phyloP scores from a whole-genome alignment of 1,140 invertebrate genomes.

The Oppia nitens region DNA sequence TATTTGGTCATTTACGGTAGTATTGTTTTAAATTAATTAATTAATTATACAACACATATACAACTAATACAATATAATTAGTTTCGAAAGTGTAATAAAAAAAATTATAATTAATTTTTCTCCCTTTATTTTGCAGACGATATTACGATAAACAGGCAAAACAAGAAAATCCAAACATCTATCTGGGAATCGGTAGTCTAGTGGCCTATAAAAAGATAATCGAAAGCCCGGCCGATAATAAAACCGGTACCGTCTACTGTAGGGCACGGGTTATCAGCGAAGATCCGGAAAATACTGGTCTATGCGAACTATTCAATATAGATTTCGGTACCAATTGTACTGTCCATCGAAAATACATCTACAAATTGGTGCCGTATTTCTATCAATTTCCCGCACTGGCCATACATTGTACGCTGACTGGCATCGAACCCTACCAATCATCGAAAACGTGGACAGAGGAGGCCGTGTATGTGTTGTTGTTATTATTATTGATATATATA shows the following conservation, averaged over 20 bases:
- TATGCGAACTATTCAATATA: background rate
- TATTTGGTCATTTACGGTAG: too few relatives aligned
- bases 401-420: background rate
- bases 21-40: too few relatives aligned
- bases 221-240: too few relatives aligned
- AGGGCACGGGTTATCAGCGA: background rate
- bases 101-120: background rate
- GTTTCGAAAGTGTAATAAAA: background rate
- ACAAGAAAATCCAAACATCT: background rate
- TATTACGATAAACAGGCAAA: background rate
- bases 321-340: background rate
- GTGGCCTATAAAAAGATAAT: background rate
- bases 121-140: background rate
- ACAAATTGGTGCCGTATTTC: background rate
- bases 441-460: too few relatives aligned
- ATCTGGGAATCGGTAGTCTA: background rate
- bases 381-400: background rate
- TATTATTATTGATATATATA: too few relatives aligned
- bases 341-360: background rate
- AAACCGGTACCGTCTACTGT: background rate
- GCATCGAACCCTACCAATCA: background rate
- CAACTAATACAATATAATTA: too few relatives aligned
- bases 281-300: background rate
- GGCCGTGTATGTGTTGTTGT: too few relatives aligned
- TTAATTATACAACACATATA: too few relatives aligned